Base-by-base conservation (phyloP, 2,888 invertebrate genomes). In the Drosophila merina region DNA sequence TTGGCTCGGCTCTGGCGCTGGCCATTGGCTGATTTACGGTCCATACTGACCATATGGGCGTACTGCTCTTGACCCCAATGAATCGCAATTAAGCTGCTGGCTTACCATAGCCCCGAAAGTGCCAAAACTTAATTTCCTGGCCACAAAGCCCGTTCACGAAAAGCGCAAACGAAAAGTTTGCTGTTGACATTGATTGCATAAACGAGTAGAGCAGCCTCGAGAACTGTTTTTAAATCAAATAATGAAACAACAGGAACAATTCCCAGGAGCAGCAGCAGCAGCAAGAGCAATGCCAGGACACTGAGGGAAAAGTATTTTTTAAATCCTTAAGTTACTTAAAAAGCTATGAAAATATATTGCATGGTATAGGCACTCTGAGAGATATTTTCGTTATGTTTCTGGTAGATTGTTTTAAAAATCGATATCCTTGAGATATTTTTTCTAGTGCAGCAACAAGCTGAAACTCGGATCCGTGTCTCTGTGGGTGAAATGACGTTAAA, bases 61-160 rank as follows among this genome's bases (percentile, higher is more conserved):
- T 47, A 66, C 68, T 85, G 87, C 76, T 82, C 87, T 89, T 88
- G 87, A 88, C 89, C 87, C 80, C 80, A 89, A 86, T 89, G 78
- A 70, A 55, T 52, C 36, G 38, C 9, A 20, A 14, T 36, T 62
- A 28, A 48, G 47, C 56, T 6, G 14, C 20, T 59, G 40, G n/a
- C 7, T 14, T 20, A 42, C 44, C 25, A 2, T 7, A 8, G 33
- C 30, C 28, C 51, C n/a, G 9, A 40, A 67, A 44, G 30, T 54
- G 38, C 60, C 63, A 50, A 69, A 76, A 84, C 70, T 82, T 69
- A 71, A 82, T 87, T 82, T 82, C 82, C 87, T 85, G 56, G 40
- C 14, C 40, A 14, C 12, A 28, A 20, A 12, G 14, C 9, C n/a
- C 14, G 30, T 51, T 28, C 20, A 40, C 50, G 30, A 60, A 48